Percentiles rank a stretch among this genome's conserved stretches.
Evolutionary conservation across 2,113 vertebrate genomes (phyloP).

Genomic region (Drymodes brunneopygia): DNA sequence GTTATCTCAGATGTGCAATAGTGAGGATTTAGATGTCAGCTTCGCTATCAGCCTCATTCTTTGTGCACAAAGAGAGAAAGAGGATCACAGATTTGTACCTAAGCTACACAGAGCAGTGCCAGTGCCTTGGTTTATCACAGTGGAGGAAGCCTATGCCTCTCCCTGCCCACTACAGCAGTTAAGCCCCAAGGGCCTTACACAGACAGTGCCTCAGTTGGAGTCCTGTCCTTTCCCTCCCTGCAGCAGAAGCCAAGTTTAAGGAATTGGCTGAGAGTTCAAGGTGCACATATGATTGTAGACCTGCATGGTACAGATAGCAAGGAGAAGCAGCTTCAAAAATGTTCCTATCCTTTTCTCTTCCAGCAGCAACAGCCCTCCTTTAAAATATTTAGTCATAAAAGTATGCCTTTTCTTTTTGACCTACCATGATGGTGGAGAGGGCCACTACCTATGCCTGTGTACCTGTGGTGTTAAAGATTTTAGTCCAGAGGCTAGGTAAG

Average conservation of each 20-base stretch:
- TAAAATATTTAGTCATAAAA: background rate
- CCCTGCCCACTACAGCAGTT: background rate
- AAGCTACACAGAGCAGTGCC: background rate
- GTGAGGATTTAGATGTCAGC: conserved; percentile 45
- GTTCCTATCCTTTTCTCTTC: background rate
- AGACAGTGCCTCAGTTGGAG: background rate
- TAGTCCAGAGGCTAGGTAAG: background rate
- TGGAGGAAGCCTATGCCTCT: background rate
- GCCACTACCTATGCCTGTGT: background rate
- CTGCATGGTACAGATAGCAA: background rate
- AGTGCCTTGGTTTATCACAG: background rate
- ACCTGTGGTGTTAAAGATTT: background rate
- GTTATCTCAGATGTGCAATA: conserved; percentile 47
- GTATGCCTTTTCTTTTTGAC: background rate
- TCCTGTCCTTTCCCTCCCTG: background rate
- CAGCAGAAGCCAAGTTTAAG: background rate
- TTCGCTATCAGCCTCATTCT: conserved; percentile 9
- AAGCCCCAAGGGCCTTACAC: background rate
- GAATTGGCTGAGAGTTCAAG: background rate
- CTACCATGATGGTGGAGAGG: background rate
- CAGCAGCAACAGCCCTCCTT: background rate
- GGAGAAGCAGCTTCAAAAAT: background rate
- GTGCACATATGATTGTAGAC: background rate
- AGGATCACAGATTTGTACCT: conserved; percentile 37
- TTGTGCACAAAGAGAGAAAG: conserved; percentile 14